Percentiles rank a stretch among this genome's conserved stretches.
phyloP scores from a whole-genome alignment of 2,888 invertebrate genomes.

The Idaea biselata region DNA sequence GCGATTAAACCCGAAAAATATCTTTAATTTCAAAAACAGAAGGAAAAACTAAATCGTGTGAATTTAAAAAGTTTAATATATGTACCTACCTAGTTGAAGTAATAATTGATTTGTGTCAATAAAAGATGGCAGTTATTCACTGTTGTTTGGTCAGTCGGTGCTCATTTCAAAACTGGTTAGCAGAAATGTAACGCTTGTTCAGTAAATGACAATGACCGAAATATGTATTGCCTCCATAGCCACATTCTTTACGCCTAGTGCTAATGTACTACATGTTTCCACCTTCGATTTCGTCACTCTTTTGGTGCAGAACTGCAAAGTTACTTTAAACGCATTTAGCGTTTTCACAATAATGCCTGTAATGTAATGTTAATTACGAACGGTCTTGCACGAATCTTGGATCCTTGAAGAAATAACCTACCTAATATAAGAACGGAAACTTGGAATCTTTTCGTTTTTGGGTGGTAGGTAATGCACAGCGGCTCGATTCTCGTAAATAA shows the following conservation, averaged over 20 bases:
- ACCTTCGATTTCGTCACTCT: background rate
- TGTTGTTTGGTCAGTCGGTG: slow-evolving; percentile 12
- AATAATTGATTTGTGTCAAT: background rate
- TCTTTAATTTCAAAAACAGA: too few relatives aligned
- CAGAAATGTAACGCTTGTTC: slow-evolving; percentile 10
- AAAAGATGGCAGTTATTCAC: background rate
- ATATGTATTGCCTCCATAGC: slow-evolving; percentile 18
- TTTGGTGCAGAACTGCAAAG: background rate
- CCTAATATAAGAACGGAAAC: background rate
- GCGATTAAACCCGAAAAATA: too few relatives aligned
- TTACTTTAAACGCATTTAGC: background rate
- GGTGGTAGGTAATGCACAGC: background rate
- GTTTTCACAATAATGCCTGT: slow-evolving; percentile 7
- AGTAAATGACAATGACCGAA: slow-evolving; percentile 26
- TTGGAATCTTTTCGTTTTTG: background rate
- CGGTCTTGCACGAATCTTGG: background rate
- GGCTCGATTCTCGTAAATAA: too few relatives aligned
- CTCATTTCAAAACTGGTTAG: slow-evolving; percentile 19
- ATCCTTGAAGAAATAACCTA: background rate
- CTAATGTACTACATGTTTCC: background rate
- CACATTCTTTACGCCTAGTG: background rate
- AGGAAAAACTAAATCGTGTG: too few relatives aligned
- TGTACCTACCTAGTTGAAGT: background rate
- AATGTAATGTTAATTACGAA: background rate
- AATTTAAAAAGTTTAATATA: too few relatives aligned